These are phyloP conservation scores for Pegoplata infirma DNA, from an alignment of 2,888 invertebrate species.

Conservation along the genomic window DNA sequence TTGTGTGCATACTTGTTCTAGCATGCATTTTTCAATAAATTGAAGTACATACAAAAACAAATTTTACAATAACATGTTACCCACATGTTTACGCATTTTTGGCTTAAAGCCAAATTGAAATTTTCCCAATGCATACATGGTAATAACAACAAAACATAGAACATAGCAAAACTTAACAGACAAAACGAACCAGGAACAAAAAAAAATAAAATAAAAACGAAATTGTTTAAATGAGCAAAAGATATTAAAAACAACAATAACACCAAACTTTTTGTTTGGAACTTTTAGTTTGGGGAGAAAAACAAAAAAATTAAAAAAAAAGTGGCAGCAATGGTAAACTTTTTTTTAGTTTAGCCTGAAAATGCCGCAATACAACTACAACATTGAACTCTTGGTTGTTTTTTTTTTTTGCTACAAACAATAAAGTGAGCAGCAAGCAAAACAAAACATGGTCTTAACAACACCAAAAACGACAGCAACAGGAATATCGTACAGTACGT, in stretches of 20 bases:
- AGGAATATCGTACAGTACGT: background rate
- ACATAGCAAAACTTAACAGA: constrained; percentile 12
- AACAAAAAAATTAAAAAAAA: constrained; percentile 7
- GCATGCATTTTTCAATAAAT: constrained; percentile 52
- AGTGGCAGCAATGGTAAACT: constrained; percentile 24
- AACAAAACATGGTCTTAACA: background rate
- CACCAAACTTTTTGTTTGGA: constrained; percentile 46
- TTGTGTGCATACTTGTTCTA: constrained; percentile 7
- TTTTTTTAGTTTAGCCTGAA: constrained; percentile 45
- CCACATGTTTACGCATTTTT: constrained; percentile 65
- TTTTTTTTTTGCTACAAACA: constrained; percentile 11
- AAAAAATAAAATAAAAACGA: no score
- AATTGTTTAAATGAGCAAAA: constrained; percentile 58
- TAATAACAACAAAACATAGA: constrained; percentile 13
- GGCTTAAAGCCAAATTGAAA: constrained; percentile 64
- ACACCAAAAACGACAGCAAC: background rate
- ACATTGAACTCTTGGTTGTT: constrained; percentile 45
- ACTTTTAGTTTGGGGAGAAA: no score
- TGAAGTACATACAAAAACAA: constrained; percentile 43
- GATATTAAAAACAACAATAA: constrained; percentile 35
- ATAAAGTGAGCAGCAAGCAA: constrained; percentile 21
- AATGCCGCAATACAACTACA: constrained; percentile 58
- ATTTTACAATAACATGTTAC: constrained; percentile 57
- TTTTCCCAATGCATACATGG: constrained; percentile 36
- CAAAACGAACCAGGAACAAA: constrained; percentile 6